Base-by-base conservation (phyloP, 2,797 vertebrate species). In the Urocyon cinereoargenteus region DNA sequence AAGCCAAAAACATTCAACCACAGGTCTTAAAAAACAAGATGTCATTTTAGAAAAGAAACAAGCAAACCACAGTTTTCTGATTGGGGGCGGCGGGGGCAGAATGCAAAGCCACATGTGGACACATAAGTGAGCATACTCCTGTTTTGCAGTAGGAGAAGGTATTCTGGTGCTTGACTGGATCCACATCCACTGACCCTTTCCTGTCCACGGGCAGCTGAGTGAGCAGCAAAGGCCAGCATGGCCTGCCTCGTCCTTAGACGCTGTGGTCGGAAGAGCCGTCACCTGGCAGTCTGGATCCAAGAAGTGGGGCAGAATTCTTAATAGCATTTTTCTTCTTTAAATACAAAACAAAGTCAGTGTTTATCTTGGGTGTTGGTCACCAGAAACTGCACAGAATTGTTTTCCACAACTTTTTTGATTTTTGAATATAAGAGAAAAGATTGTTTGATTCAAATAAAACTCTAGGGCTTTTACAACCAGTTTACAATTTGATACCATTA, bases 1-100 rank as follows among this genome's bases (percentile, higher is more conserved):
- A 66, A 95, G 55, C 88, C 87, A 85, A 61, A 93, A 96, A 75
- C 51, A 66, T 85, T 84, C 45, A 89, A 21, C 79, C 64, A 89
- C 64, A 31, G 31, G 16, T 93, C 49, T 83, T 59, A 51, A 2
- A 59, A 92, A 94, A 91, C n/a, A 83, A 79, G 53, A 31, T 88
- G 18, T 86, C 51, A 24, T 77, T 97, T 70, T 81, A 91, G 36
- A n/a, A 31, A 11, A 49, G 66, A 26, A 8, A 83, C 22, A 86
- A 77, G 59, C 49, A 90, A 55, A 82, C 88, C 59, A 57, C 22
- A 4, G 40, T 59, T 95, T 83, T 93, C 92, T 89, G 62, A 14
- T 34, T 84, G 84, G 81, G 55, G 31, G 72, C 4, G 81, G n/a
- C n/a, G 81, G 55, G 31, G 59, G 34, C 72, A 89, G 62, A 64